Evolutionary conservation across 2,888 invertebrate species (phyloP).

Genomic region (Cantharis rustica): DNA sequence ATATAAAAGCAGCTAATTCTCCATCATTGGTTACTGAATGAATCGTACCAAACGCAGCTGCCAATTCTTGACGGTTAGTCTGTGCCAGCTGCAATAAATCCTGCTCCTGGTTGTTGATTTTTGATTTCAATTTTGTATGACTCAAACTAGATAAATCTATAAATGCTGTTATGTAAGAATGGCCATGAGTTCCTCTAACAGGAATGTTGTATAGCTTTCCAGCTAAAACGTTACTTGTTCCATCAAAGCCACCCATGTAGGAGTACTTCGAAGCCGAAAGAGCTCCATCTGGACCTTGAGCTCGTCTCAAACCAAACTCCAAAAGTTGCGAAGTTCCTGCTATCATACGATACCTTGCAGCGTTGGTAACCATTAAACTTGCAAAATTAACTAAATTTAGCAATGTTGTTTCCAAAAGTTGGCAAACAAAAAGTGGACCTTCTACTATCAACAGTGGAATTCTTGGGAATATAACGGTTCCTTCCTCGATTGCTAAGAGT

Average conservation of each 20-base stretch:
- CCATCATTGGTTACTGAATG: constrained; percentile 86
- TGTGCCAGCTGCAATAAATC: constrained; percentile 10
- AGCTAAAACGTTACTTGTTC: constrained; percentile 96
- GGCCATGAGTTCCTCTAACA: constrained; percentile 96
- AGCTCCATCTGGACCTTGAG: constrained; percentile 98
- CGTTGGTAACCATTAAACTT: constrained; percentile 97
- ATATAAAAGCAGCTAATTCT: constrained; percentile 92
- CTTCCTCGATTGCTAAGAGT: constrained; percentile 92
- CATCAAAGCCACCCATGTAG: constrained; percentile 96
- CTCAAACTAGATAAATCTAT: constrained; percentile 65
- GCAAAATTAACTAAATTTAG: constrained; percentile 96
- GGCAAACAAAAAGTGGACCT: constrained; percentile 93
- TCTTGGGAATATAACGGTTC: constrained; percentile 90
- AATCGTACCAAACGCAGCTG: constrained; percentile 73
- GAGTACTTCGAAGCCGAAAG: constrained; percentile 96
- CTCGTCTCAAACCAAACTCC: constrained; percentile 94
- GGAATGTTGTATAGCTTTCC: constrained; percentile 97
- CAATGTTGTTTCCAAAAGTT: constrained; percentile 94
- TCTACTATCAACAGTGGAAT: constrained; percentile 91
- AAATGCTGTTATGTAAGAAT: constrained; percentile 96
- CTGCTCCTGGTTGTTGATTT: constrained; percentile 34
- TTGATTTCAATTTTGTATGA: constrained; percentile 50
- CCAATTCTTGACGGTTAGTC: constrained; percentile 68
- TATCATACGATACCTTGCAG: constrained; percentile 93
- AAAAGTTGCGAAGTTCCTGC: constrained; percentile 88